phyloP scores from a whole-genome alignment of 1,140 invertebrate species.

The Solen grandis region DNA sequence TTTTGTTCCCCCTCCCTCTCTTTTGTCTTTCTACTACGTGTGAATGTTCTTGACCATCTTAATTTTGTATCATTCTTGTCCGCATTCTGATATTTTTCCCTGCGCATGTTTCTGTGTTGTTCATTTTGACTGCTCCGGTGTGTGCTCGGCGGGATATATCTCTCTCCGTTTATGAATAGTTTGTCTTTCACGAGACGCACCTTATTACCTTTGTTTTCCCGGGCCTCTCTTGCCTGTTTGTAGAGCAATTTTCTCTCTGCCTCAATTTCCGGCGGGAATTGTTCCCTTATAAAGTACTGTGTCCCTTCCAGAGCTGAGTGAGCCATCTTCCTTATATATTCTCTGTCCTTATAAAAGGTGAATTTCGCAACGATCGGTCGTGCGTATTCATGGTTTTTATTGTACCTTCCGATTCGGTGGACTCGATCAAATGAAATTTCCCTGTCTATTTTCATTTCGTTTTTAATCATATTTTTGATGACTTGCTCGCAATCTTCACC shows the following conservation, averaged over 20 bases:
- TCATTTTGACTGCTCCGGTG: no score
- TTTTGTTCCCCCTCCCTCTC: no score
- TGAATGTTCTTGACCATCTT: no score
- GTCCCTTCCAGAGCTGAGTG: not conserved
- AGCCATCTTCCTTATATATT: not conserved
- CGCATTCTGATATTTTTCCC: no score
- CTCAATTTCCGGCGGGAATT: constrained; percentile 13
- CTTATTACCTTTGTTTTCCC: no score
- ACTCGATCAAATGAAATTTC: constrained; percentile 22
- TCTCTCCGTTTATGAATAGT: no score
- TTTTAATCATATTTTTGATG: not conserved
- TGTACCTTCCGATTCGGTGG: not conserved
- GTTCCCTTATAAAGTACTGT: not conserved
- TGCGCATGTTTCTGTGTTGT: no score
- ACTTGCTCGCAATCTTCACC: constrained; percentile 10
- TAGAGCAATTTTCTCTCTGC: not conserved
- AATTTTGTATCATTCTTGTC: no score
- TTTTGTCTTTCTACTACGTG: no score
- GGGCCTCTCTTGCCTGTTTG: no score
- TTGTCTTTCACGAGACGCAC: no score
- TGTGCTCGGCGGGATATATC: no score
- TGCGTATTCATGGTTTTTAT: not conserved
- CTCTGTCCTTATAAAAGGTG: constrained; percentile 27
- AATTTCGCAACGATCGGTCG: constrained; percentile 17
- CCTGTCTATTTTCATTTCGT: not conserved